Conservation (phyloP, 2,888 invertebrate species). For the Antitype chi region DNA sequence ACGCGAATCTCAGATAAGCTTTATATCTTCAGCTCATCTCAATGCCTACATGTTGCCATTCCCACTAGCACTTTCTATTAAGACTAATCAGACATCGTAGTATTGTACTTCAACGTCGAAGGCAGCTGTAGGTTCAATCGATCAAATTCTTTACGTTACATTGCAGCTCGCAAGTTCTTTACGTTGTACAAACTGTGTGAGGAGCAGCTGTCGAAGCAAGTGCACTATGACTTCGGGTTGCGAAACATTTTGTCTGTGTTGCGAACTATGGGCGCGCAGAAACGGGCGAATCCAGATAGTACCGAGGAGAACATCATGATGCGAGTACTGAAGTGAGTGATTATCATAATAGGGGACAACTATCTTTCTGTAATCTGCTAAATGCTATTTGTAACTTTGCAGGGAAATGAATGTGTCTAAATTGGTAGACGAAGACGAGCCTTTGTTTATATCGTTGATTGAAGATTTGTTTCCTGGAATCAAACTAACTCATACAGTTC, state of each 20-base stretch:
- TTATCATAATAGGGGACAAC: background rate
- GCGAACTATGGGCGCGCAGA: constrained; percentile 95
- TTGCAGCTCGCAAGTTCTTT: constrained; percentile 94
- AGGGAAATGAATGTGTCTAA: constrained; percentile 98
- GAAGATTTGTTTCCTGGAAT: constrained; percentile 97
- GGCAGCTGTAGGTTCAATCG: background rate
- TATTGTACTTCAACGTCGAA: background rate
- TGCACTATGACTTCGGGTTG: constrained; percentile 96
- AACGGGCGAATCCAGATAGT: constrained; percentile 94
- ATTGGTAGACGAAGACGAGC: constrained; percentile 97
- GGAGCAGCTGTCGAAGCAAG: constrained; percentile 97
- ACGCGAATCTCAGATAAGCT: background rate
- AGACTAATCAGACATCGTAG: background rate
- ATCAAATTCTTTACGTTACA: background rate
- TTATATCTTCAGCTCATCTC: background rate
- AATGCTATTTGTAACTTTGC: constrained; percentile 31
- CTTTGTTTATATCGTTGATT: constrained; percentile 95
- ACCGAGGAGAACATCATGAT: constrained; percentile 98
- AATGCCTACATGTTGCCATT: no score
- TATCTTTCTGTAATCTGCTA: background rate
- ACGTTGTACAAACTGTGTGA: constrained; percentile 97
- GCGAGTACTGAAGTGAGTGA: constrained; percentile 93
- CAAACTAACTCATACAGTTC: constrained; percentile 92
- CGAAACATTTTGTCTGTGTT: constrained; percentile 95
- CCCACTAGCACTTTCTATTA: background rate